A percentile compares a stretch with the other conserved stretches of the same genome.
Conservation (phyloP, 2,797 vertebrate species). For the Crax fasciolata region DNA sequence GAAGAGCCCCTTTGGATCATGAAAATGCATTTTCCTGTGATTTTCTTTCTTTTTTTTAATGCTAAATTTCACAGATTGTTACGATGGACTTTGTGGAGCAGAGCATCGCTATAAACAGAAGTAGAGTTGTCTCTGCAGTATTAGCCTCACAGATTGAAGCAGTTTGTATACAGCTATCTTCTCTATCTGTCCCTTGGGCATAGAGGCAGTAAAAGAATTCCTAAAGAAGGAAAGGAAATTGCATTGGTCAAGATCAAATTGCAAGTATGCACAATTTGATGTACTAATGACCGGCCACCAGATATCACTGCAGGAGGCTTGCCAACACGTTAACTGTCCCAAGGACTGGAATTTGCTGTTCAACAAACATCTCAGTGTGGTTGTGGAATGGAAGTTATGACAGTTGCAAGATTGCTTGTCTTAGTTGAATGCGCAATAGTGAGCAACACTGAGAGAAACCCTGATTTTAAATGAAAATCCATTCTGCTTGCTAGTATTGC, state of each 20-base stretch:
- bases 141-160: constrained; percentile 19
- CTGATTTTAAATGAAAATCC: background rate
- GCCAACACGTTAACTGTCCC: constrained; percentile 31
- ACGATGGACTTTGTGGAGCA: background rate
- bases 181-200: constrained; percentile 60
- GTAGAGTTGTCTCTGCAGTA: background rate
- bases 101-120: background rate
- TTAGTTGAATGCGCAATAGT: background rate
- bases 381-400: constrained; percentile 3
- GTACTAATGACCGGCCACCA: constrained; percentile 29
- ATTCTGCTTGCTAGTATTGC: background rate
- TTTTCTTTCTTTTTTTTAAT: background rate
- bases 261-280: constrained; percentile 27
- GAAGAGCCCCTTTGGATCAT: background rate
- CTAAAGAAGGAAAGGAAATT: constrained; percentile 55
- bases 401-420: background rate
- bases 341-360: background rate
- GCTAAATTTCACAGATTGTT: constrained; percentile 16
- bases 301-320: background rate
- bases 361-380: background rate
- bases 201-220: constrained; percentile 58
- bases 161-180: constrained; percentile 27
- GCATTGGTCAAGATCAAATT: constrained; percentile 15
- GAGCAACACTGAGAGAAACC: background rate
- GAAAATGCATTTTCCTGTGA: background rate